Conservation (phyloP, 2,797 vertebrate genomes). For the Phyllotis vaccarum region DNA sequence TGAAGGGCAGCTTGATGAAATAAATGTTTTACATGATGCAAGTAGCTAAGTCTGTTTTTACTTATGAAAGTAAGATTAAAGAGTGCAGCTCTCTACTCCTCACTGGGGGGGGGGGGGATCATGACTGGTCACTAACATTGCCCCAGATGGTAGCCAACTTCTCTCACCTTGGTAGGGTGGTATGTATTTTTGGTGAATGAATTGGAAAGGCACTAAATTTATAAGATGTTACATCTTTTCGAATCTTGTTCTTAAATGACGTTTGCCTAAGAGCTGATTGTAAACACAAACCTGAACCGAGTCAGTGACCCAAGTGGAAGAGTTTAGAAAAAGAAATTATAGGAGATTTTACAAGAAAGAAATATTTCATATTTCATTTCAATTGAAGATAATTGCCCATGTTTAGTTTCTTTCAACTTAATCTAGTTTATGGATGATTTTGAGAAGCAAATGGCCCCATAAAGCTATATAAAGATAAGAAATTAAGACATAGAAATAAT, state of each 20-base stretch:
- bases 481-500: slow-evolving; percentile 44
- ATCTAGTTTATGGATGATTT: neutral
- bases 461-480: neutral
- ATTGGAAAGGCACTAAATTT: neutral
- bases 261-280: neutral
- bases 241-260: neutral
- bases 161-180: neutral
- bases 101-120: neutral
- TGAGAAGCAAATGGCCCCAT: neutral
- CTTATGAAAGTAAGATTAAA: slow-evolving; percentile 5
- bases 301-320: neutral
- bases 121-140: neutral
- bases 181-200: neutral
- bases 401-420: slow-evolving; percentile 52
- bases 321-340: neutral
- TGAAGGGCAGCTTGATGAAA: neutral
- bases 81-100: neutral
- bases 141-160: neutral
- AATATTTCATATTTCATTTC: neutral
- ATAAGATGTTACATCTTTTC: neutral
- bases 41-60: neutral
- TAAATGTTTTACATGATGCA: neutral
- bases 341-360: neutral
- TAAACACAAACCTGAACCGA: slow-evolving; percentile 2
- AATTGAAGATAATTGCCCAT: neutral